Conservation (phyloP, 2,113 vertebrate species). For the Archocentrus centrarchus region DNA sequence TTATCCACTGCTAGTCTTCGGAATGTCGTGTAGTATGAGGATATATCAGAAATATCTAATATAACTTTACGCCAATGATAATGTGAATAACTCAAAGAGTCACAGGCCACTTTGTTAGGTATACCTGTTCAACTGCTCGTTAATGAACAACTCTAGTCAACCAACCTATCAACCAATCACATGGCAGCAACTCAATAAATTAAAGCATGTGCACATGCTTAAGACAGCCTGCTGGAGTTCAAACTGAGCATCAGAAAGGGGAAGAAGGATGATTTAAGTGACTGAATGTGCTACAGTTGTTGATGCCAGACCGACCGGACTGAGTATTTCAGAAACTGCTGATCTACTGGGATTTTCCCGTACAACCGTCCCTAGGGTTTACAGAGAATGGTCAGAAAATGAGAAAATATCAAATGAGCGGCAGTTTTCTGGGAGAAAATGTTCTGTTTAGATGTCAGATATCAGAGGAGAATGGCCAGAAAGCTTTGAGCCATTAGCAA, state of each 20-base stretch:
- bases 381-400: neutral
- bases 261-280: neutral
- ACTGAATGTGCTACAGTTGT: neutral
- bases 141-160: neutral
- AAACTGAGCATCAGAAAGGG: neutral
- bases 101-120: neutral
- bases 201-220: neutral
- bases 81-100: neutral
- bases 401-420: neutral
- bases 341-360: neutral
- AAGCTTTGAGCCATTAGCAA: too few relatives aligned
- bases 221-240: neutral
- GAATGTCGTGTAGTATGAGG: neutral
- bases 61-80: neutral
- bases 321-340: neutral
- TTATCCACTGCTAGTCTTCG: neutral
- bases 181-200: neutral
- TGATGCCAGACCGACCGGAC: neutral
- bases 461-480: too few relatives aligned
- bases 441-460: too few relatives aligned
- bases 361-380: neutral
- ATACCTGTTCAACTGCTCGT: neutral
- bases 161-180: neutral
- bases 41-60: neutral
- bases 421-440: too few relatives aligned